Percentiles rank a stretch among this genome's conserved stretches.
phyloP scores from a whole-genome alignment of 2,888 invertebrate genomes.

The Apamea sordens region DNA sequence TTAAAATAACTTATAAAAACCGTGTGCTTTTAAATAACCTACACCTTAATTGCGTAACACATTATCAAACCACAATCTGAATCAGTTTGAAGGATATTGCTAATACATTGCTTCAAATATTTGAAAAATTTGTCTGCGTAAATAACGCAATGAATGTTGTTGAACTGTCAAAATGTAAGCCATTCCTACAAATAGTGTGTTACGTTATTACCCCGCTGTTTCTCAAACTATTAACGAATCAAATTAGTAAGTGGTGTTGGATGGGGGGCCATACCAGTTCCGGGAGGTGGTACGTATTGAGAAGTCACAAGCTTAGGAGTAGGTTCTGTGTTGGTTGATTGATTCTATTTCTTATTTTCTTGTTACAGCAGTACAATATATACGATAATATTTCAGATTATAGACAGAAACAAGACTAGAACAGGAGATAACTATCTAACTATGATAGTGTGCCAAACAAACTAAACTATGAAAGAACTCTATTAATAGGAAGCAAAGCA shows the following conservation, averaged over 20 bases:
- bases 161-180: no score
- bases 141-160: no score
- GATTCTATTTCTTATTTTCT: neutral
- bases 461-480: neutral
- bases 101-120: no score
- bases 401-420: no score
- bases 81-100: no score
- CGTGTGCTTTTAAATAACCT: neutral
- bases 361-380: neutral
- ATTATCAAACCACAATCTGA: no score
- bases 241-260: neutral
- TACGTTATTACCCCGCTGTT: neutral
- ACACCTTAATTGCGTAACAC: no score
- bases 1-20: no score
- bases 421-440: neutral
- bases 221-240: neutral
- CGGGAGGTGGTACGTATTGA: neutral
- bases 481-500: neutral
- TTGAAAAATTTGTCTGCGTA: no score
- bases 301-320: neutral
- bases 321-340: neutral
- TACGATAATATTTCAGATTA: neutral
- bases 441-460: neutral
- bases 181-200: no score
- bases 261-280: neutral